Conservation (phyloP, 2,797 vertebrate genomes). For the Sphaeramia orbicularis region DNA sequence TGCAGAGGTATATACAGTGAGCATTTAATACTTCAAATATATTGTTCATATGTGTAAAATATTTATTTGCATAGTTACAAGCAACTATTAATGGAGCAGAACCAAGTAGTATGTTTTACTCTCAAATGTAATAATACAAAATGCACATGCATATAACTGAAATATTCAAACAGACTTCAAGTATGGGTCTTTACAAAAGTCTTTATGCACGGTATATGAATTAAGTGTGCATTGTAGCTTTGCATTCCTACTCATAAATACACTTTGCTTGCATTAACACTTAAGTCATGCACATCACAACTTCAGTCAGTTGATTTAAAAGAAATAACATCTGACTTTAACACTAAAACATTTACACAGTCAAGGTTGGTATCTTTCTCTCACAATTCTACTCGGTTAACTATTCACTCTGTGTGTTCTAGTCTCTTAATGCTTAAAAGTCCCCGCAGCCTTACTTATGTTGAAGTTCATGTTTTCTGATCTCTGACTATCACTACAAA, state of each 20-base stretch:
- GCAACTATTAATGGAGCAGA: constrained; percentile 2
- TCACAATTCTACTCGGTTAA: constrained; percentile 42
- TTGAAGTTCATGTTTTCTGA: constrained; percentile 30
- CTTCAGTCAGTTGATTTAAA: background rate
- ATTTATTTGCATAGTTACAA: background rate
- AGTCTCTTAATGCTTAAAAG: constrained; percentile 47
- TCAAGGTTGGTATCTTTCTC: constrained; percentile 19
- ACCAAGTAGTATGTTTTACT: background rate
- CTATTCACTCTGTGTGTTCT: constrained; percentile 38
- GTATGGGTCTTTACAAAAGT: too few relatives aligned
- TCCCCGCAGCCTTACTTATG: constrained; percentile 40
- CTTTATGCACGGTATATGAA: background rate
- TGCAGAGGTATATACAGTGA: too few relatives aligned
- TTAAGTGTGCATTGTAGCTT: constrained; percentile 4
- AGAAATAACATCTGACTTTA: too few relatives aligned
- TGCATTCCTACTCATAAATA: background rate
- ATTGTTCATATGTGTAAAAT: background rate
- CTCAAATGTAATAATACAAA: background rate
- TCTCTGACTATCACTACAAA: constrained; percentile 20
- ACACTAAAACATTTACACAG: background rate
- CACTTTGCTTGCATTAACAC: background rate
- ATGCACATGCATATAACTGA: too few relatives aligned
- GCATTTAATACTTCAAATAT: background rate
- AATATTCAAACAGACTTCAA: too few relatives aligned
- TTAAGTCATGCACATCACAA: background rate